Evolutionary conservation across 2,113 vertebrate species (phyloP), one percentile per base, ranked within the genome.

Genomic region (Procapra przewalskii): DNA sequence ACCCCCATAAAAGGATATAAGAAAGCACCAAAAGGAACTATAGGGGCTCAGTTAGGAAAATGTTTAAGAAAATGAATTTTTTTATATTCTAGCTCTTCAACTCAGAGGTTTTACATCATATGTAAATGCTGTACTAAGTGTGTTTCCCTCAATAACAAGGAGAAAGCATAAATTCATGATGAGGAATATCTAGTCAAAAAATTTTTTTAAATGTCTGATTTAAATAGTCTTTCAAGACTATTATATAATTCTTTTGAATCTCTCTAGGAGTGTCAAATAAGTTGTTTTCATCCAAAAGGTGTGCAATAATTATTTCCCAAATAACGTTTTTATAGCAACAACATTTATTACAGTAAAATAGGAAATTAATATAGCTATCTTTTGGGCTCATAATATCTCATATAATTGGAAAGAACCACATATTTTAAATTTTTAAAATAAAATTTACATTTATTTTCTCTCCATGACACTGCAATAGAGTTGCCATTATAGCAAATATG

Each of bases 71-170:
- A 90, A 88, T 80, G 80, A 40, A 48, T 8, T 7, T 75, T 54
- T 94, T 86, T 27, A 90, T 91, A 15, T 60, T 96, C 60, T 88
- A 91, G 67, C 48, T 80, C 50, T 91, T 96, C 57, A 71, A 83
- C 54, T 94, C 57, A 17, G 15, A 96, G 25, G 92, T 43, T 79
- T 87, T 86, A 52, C 3, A 90, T 79, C 71, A 94, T 33, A 31
- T 40, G 6, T 64, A 95, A 79, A 43, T 85, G 11, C 11, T 54
- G 89, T 48, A 77, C 50, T 79, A 60, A 83, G 5, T 55, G 25
- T 80, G n/a, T 79, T 94, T 92, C 57, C 36, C 29, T 62, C 45
- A 50, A 77, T 60, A 94, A 84, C 0, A 90, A 96, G 7, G 21
- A 91, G 81, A 75, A 96, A 87, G 15, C 17, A 82, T 50, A 96